These are phyloP conservation scores for Forpus xanthops DNA, from an alignment of 2,797 vertebrate species.

Conservation along the genomic window DNA sequence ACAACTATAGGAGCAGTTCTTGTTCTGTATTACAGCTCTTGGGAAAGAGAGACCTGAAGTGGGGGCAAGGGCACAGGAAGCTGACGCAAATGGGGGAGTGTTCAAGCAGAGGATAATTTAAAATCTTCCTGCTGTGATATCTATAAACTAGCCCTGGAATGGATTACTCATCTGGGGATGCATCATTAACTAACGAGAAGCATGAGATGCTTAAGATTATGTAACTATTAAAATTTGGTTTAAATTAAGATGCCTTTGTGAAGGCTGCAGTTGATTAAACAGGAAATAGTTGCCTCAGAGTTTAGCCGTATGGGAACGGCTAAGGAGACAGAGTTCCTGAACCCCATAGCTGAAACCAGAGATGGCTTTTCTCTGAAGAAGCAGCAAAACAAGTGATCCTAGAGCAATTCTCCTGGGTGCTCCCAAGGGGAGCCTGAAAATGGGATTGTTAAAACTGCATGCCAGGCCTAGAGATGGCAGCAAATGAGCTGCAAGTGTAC, in stretches of 20 bases:
- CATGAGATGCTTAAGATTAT: background rate
- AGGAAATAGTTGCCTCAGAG: background rate
- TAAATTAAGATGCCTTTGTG: background rate
- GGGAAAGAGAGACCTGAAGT: background rate
- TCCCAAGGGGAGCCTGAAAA: background rate
- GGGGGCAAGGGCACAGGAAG: background rate
- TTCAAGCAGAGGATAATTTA: constrained; percentile 6
- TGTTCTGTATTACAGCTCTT: background rate
- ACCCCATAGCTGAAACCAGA: background rate
- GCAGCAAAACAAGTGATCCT: background rate
- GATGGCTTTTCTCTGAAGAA: background rate
- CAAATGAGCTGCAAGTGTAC: background rate
- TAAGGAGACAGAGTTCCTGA: background rate
- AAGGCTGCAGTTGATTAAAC: background rate
- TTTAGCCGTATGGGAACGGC: background rate
- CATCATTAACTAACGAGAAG: background rate
- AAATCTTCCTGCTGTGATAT: background rate
- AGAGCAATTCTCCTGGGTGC: background rate
- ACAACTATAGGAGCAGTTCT: background rate
- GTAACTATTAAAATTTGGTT: background rate
- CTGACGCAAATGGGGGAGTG: rapidly evolving
- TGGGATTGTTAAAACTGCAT: background rate
- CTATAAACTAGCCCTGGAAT: background rate
- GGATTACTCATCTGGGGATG: background rate
- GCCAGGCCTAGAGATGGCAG: background rate